phyloP scores from a whole-genome alignment of 1,140 invertebrate genomes.

The Homalodisca vitripennis region DNA sequence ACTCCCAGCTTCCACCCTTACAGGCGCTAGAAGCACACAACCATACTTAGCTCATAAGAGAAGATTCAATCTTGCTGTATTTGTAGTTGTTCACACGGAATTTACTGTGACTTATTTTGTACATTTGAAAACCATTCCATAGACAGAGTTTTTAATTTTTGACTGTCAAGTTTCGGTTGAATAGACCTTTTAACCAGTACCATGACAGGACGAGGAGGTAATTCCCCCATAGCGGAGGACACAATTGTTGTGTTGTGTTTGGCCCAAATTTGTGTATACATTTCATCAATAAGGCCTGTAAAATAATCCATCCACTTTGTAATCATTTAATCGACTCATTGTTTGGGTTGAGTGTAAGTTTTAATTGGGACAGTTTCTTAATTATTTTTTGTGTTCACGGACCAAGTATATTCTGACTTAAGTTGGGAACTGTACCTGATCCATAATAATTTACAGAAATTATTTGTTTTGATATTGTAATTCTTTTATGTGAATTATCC shows the following conservation, averaged over 20 bases:
- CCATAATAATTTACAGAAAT: background rate
- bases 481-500: conserved; percentile 10
- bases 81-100: background rate
- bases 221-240: background rate
- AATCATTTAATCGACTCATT: background rate
- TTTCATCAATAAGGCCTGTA: background rate
- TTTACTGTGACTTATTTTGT: conserved; percentile 15
- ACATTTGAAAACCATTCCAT: conserved; percentile 22
- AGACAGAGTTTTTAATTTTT: conserved; percentile 19
- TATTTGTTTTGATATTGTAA: conserved; percentile 2
- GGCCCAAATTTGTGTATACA: background rate
- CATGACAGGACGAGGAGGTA: background rate
- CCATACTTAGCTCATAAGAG: background rate
- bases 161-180: conserved; percentile 11
- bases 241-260: background rate
- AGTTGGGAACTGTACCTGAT: conserved; percentile 9
- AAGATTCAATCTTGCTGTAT: conserved; percentile 1
- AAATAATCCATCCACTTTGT: conserved; percentile 13
- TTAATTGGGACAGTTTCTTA: conserved; percentile 10
- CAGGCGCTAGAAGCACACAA: conserved; percentile 29
- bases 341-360: background rate
- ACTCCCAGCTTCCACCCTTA: conserved; percentile 39
- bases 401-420: conserved; percentile 8
- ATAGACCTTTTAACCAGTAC: background rate
- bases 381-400: conserved; percentile 8